A percentile compares a stretch with the other conserved stretches of the same genome.
phyloP scores from a whole-genome alignment of 2,888 invertebrate genomes.

The Leptopilina syphax region DNA sequence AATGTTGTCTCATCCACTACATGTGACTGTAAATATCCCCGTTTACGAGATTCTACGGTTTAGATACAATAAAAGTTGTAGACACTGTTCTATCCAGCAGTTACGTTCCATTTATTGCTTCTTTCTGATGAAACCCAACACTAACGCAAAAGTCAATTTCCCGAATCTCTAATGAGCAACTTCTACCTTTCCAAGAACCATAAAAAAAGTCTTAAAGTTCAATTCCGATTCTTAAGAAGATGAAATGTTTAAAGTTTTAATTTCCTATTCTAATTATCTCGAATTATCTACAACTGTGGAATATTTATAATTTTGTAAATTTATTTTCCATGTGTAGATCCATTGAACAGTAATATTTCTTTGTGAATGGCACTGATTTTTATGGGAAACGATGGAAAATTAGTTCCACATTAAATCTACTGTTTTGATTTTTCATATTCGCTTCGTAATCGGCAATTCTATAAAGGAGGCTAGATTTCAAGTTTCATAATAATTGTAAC shows the following conservation, averaged over 20 bases:
- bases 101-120: slow-evolving; percentile 13
- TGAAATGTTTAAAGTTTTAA: neutral
- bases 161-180: slow-evolving; percentile 20
- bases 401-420: too few relatives aligned
- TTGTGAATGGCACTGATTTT: too few relatives aligned
- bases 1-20: slow-evolving; percentile 8
- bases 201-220: neutral
- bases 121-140: slow-evolving; percentile 3
- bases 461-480: too few relatives aligned
- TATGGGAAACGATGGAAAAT: too few relatives aligned
- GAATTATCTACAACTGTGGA: neutral
- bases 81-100: slow-evolving; percentile 41
- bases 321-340: too few relatives aligned
- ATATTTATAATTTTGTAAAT: too few relatives aligned
- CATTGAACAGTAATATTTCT: too few relatives aligned
- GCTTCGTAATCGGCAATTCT: too few relatives aligned
- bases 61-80: slow-evolving; percentile 58
- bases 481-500: too few relatives aligned
- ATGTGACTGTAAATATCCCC: slow-evolving; percentile 54
- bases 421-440: too few relatives aligned
- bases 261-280: neutral
- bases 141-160: slow-evolving; percentile 28
- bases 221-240: neutral
- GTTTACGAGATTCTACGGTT: slow-evolving; percentile 58
- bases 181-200: neutral